Base-by-base conservation (phyloP, 2,113 vertebrate species). In the Pampusana beccarii region DNA sequence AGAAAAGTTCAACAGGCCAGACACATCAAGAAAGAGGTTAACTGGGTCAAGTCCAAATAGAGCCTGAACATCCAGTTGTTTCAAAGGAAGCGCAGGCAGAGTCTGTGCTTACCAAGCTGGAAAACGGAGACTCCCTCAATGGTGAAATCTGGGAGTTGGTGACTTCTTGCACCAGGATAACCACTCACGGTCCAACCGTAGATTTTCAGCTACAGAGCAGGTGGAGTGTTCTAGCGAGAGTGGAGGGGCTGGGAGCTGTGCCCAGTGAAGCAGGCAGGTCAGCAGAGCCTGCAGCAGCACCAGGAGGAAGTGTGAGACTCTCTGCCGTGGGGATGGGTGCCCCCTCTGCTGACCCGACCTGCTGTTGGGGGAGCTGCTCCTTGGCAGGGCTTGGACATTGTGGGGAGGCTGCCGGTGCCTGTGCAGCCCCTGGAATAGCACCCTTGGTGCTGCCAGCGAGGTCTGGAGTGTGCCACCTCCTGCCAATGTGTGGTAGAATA, bases 271-370 rank as follows among this genome's bases (percentile, higher is more conserved):
- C 19, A 9, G 5, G 6, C 33, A 60, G 66, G 26, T 29, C 46
- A 60, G 29, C 28, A 54, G 24, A 61, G 29, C 61, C 33, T 15
- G 23, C 24, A 46, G 36, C 16, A 53, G n/a, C 21, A 51, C 31
- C 13, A 31, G 31, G n/a, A 66, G 24, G 29, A 53, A 60, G 13
- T 8, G 19, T 53, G 46, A 58, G 13, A 16, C 26, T 18, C 23
- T 10, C 42, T 54, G 33, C n/a, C 29, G 20, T 1, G 0, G 19
- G 24, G 20, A 40, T 0, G 0, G 19, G 33, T 31, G 44, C 8
- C 60, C 29, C 66, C 46, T 16, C 28, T 66, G 36, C 33, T 48
- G 56, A 57, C 34, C 20, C 31, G 42, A 19, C 28, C n/a, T 72
- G 16, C 58, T 36, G 34, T 20, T 29, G 31, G 38, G 34, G 7